These are phyloP conservation scores for Syngnathus typhle DNA, from an alignment of 2,113 vertebrate genomes.

Conservation along the genomic window DNA sequence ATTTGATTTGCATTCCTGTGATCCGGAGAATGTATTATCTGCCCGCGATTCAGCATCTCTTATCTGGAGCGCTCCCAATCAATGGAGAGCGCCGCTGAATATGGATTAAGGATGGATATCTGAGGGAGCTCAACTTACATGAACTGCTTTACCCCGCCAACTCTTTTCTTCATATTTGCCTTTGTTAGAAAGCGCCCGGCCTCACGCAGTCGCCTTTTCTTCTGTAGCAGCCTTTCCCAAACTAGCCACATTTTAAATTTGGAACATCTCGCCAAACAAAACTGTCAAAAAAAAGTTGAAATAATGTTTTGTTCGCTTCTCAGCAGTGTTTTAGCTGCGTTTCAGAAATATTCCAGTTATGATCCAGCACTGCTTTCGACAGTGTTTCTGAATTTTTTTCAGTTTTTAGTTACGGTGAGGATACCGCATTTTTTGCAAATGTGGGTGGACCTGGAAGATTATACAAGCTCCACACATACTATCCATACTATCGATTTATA, in stretches of 20 bases:
- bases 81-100: slow-evolving; percentile 64
- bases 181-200: slow-evolving; percentile 7
- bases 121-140: slow-evolving; percentile 36
- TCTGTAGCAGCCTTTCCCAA: not conserved
- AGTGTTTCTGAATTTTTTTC: not conserved
- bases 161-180: slow-evolving; percentile 24
- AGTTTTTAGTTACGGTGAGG: too few species aligned
- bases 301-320: too few species aligned
- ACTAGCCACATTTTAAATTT: not conserved
- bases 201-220: not conserved
- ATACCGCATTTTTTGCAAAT: too few species aligned
- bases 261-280: not conserved
- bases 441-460: too few species aligned
- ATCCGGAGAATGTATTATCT: slow-evolving; percentile 67
- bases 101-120: slow-evolving; percentile 62
- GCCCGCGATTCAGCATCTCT: slow-evolving; percentile 61
- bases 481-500: too few species aligned
- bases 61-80: slow-evolving; percentile 66
- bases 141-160: slow-evolving; percentile 30
- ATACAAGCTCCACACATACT: too few species aligned
- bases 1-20: slow-evolving; percentile 68
- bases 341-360: too few species aligned
- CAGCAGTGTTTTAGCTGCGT: too few species aligned
- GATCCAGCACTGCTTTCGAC: too few species aligned
- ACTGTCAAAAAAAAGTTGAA: not conserved